A percentile compares a stretch with the other conserved stretches of the same genome.
These are phyloP conservation scores for Drosophila serrata DNA, from an alignment of 1,140 invertebrate genomes.

Conservation along the genomic window DNA sequence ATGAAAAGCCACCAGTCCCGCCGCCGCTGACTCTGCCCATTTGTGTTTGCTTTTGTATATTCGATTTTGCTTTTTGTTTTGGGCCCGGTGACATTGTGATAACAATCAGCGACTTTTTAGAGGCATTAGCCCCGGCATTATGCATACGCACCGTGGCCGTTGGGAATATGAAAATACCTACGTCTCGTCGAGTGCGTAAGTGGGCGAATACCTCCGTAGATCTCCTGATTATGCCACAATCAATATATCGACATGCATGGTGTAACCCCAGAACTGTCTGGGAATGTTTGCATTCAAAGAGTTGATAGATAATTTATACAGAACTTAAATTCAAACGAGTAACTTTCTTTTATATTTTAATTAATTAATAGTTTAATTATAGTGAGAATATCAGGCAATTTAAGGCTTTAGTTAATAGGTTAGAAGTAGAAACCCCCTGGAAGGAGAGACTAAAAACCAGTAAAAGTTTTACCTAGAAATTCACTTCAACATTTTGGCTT, in stretches of 20 bases:
- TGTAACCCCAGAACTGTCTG: neutral
- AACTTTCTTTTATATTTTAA: no score
- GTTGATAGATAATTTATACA: neutral
- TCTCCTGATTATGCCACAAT: constrained; percentile 28
- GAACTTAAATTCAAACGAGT: neutral
- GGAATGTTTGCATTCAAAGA: neutral
- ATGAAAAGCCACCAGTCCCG: constrained; percentile 67
- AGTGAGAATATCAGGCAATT: no score
- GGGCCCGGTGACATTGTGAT: constrained; percentile 62
- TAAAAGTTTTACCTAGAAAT: neutral
- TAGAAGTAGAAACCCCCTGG: no score
- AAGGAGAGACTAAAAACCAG: neutral
- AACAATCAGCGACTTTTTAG: constrained; percentile 70
- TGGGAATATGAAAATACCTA: constrained; percentile 29
- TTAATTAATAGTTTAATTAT: no score
- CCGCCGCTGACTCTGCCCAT: constrained; percentile 35
- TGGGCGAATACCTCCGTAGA: constrained; percentile 12
- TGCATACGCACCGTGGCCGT: constrained; percentile 54
- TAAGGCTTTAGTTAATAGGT: no score
- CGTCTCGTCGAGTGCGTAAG: constrained; percentile 14
- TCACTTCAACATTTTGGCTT: neutral
- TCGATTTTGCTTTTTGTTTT: constrained; percentile 61
- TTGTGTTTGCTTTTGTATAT: constrained; percentile 61
- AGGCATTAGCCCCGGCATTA: constrained; percentile 64
- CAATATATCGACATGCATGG: constrained; percentile 42